These are phyloP conservation scores for Suillia variegata DNA, from an alignment of 2,888 invertebrate genomes.

Conservation along the genomic window DNA sequence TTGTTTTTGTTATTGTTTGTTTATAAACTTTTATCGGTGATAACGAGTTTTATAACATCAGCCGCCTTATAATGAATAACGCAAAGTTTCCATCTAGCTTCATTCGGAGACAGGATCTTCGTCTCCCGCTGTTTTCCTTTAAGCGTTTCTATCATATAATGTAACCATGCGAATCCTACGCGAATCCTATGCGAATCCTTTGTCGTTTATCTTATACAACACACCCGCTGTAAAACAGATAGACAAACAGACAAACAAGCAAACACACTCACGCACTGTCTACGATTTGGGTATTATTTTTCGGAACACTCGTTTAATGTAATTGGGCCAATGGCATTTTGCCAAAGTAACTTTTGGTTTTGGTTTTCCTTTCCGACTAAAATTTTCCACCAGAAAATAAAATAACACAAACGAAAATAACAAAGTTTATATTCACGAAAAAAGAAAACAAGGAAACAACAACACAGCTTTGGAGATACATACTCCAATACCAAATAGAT, in stretches of 20 bases:
- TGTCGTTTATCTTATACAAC: slow-evolving; percentile 12
- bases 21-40: slow-evolving; percentile 13
- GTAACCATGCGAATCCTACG: too few relatives aligned
- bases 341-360: not conserved
- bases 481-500: too few relatives aligned
- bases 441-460: not conserved
- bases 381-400: not conserved
- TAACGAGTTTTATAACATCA: slow-evolving; percentile 4
- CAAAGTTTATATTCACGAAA: not conserved
- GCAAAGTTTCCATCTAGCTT: not conserved
- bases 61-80: not conserved
- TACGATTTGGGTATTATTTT: too few relatives aligned
- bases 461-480: not conserved
- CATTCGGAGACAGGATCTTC: not conserved
- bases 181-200: slow-evolving; percentile 7
- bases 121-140: not conserved
- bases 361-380: not conserved
- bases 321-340: slow-evolving; percentile 4
- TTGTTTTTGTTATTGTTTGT: not conserved
- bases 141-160: not conserved
- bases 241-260: too few relatives aligned
- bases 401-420: too few relatives aligned
- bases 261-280: too few relatives aligned
- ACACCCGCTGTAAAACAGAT: too few relatives aligned
- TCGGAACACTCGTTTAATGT: slow-evolving; percentile 2